Evolutionary conservation across 2,113 vertebrate species (phyloP), one percentile per base, ranked within the genome.

Genomic region (Dasyprocta punctata): DNA sequence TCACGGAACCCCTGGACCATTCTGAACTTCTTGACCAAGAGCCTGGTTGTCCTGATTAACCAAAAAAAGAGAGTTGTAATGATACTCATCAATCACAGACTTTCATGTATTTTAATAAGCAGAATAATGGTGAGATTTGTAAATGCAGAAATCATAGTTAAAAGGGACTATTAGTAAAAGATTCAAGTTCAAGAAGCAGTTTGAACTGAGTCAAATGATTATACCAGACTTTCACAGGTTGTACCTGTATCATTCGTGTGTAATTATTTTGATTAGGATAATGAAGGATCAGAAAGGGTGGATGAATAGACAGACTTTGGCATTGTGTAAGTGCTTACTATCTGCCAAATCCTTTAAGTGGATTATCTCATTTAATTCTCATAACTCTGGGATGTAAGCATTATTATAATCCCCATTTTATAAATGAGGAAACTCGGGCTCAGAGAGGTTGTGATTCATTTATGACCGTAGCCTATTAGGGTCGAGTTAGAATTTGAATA

Each of bases 81-180:
- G n/a, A 56, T 89, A 49, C 65, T 58, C 54, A 85, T 89, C 13
- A 69, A 61, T 61, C 24, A 85, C 26, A 92, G n/a, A 78, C 22
- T 88, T 22, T 86, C 7, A 94, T 41, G 41, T 86, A n/a, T 84
- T 92, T 87, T 60, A 65, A 89, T 58, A 69, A 89, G 36, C 8
- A 71, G 60, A 19, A 38, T 61, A 71, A 44, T 26, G 26, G 36
- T 89, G 52, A 85, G 26, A 61, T 94, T 71, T 89, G 9, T 26
- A 96, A 96, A 78, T n/a, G 47, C 19, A 85, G 28, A 92, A 92
- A 61, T 92, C 47, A 75, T 26, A 20, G n/a, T 65, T 61, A 95
- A 17, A 84, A 78, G 30, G 2, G 13, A 71, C 17, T 24, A 28
- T n/a, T 47, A 54, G 58, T 86, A 69, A 97, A 80, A 3, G n/a